phyloP scores from a whole-genome alignment of 1,140 invertebrate genomes.

The Eufriesea mexicana region DNA sequence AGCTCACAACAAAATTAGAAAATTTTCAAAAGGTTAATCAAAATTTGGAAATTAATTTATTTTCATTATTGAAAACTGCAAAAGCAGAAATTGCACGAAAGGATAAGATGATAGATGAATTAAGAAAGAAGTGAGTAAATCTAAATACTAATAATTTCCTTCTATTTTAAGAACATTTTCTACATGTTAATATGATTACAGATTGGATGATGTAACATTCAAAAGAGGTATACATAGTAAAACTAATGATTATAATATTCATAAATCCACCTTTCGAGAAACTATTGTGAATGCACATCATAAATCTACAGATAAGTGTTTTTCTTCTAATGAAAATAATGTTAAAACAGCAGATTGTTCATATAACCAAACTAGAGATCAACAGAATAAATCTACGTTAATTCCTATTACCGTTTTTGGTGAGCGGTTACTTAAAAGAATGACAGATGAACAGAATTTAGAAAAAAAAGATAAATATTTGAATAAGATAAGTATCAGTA shows the following conservation, averaged over 20 bases:
- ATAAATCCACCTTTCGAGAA: background rate
- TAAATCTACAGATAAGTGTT: background rate
- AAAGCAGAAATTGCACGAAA: slow-evolving; percentile 81
- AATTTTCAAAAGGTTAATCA: slow-evolving; percentile 64
- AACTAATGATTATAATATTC: background rate
- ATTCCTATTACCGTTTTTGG: slow-evolving; percentile 69
- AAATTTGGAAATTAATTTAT: slow-evolving; percentile 76
- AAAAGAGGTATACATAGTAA: slow-evolving; percentile 50
- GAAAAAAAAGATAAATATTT: slow-evolving; percentile 42
- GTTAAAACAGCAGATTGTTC: background rate
- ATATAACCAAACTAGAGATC: slow-evolving; percentile 38
- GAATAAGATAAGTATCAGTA: background rate
- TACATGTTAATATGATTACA: slow-evolving; percentile 52
- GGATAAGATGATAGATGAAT: slow-evolving; percentile 77
- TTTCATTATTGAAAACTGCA: slow-evolving; percentile 81
- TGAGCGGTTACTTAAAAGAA: slow-evolving; percentile 70
- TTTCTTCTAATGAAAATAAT: slow-evolving; percentile 2
- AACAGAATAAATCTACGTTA: slow-evolving; percentile 42
- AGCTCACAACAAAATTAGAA: slow-evolving; percentile 53
- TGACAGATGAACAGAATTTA: slow-evolving; percentile 61
- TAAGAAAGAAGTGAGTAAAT: slow-evolving; percentile 74
- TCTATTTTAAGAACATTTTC: slow-evolving; percentile 2
- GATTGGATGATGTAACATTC: slow-evolving; percentile 71
- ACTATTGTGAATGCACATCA: slow-evolving; percentile 1
- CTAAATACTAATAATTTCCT: background rate